A percentile compares a stretch with the other conserved stretches of the same genome.
Evolutionary conservation across 2,113 vertebrate species (phyloP).

Genomic region (Crotalus tigris): DNA sequence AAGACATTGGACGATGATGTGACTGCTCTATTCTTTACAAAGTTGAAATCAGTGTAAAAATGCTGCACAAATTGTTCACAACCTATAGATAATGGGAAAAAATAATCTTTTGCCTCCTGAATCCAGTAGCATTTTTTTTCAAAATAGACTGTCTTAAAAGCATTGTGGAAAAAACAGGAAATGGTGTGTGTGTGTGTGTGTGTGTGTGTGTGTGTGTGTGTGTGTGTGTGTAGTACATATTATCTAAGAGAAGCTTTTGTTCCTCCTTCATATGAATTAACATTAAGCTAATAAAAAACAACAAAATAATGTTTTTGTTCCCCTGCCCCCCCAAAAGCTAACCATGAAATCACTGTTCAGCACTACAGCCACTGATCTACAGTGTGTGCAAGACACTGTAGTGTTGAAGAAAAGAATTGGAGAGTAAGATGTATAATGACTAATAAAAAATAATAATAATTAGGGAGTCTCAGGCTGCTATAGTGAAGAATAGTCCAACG

Average conservation of each 20-base stretch:
- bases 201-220: background rate
- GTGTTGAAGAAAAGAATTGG: background rate
- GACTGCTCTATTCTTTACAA: slow-evolving; percentile 38
- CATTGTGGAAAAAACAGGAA: background rate
- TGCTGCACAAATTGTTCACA: slow-evolving; percentile 54
- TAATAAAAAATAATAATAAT: background rate
- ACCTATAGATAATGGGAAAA: slow-evolving; percentile 37
- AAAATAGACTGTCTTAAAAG: background rate
- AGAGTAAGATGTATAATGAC: background rate
- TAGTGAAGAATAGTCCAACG: background rate
- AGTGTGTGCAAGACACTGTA: background rate
- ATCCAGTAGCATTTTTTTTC: background rate
- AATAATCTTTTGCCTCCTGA: slow-evolving; percentile 26
- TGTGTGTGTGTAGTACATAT: background rate
- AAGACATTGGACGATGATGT: slow-evolving; percentile 18
- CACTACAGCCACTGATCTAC: background rate
- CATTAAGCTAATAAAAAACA: background rate
- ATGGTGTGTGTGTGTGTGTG: background rate
- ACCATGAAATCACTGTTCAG: background rate
- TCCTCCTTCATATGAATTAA: background rate
- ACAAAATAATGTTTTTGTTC: background rate
- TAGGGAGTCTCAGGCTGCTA: background rate
- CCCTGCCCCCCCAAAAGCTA: background rate
- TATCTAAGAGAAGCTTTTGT: background rate
- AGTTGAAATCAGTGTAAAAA: slow-evolving; percentile 32